Percentiles rank a stretch among this genome's conserved stretches.
phyloP scores from a whole-genome alignment of 2,888 invertebrate genomes.

The Ptychoptera contaminata region DNA sequence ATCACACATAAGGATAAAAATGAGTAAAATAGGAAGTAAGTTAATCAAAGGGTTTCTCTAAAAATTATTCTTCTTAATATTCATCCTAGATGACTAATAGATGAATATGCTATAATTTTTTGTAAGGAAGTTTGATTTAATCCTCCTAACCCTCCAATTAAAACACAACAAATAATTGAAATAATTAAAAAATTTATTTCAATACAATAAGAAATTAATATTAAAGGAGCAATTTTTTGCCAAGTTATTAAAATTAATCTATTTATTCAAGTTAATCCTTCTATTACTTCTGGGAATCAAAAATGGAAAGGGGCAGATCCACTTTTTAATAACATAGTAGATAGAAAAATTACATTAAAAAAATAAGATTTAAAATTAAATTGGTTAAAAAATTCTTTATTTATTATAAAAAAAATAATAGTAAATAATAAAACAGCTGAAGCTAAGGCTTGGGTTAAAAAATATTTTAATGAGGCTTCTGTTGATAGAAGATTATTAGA shows the following conservation, averaged over 20 bases:
- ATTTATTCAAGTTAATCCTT: no score
- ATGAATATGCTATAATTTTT: conserved; percentile 44
- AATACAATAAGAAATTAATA: conserved; percentile 34
- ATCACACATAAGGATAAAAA: conserved; percentile 33
- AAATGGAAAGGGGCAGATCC: conserved; percentile 41
- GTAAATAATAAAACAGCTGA: conserved; percentile 37
- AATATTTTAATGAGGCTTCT: conserved; percentile 44
- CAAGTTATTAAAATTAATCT: conserved; percentile 17
- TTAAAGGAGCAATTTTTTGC: conserved; percentile 48
- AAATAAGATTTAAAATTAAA: conserved; percentile 18
- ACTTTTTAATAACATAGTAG: conserved; percentile 35
- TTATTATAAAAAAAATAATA: conserved; percentile 23
- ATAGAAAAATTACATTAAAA: conserved; percentile 27
- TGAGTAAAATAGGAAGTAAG: conserved; percentile 33
- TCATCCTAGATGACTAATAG: conserved; percentile 47
- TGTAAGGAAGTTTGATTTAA: conserved; percentile 39
- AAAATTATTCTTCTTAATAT: conserved; percentile 33
- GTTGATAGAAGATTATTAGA: conserved; percentile 32
- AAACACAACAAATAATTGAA: conserved; percentile 31
- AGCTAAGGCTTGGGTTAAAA: conserved; percentile 40
- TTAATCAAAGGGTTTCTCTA: conserved; percentile 33
- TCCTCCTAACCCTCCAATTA: conserved; percentile 35
- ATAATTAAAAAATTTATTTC: conserved; percentile 31
- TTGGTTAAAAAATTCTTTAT: conserved; percentile 18
- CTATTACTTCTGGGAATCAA: conserved; percentile 32